Conservation (phyloP, 2,113 vertebrate genomes). For the Neodontobutis hainanensis region DNA sequence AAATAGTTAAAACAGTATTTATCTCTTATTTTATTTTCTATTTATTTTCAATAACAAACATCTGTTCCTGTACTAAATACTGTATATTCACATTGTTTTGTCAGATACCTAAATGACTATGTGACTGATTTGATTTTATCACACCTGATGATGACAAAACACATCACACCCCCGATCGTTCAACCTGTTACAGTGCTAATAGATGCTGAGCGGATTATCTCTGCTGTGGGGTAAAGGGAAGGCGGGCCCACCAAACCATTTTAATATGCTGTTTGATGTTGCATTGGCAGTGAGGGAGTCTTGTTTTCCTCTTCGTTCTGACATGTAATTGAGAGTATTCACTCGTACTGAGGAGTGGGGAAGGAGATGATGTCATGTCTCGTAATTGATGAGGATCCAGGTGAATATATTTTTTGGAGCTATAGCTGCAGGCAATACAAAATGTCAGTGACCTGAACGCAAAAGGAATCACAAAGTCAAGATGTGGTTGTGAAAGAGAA, state of each 20-base stretch:
- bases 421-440: slow-evolving; percentile 12
- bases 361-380: not conserved
- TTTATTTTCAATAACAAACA: too few species aligned
- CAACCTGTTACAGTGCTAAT: slow-evolving; percentile 14
- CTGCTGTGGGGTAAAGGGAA: not conserved
- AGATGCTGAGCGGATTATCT: slow-evolving; percentile 21
- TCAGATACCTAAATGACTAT: not conserved
- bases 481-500: not conserved
- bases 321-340: not conserved
- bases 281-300: not conserved
- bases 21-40: too few species aligned
- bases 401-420: not conserved
- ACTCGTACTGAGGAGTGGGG: not conserved
- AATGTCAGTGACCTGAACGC: not conserved
- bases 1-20: too few species aligned
- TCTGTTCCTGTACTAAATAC: too few species aligned
- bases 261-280: not conserved
- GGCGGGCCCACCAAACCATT: not conserved
- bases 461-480: not conserved
- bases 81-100: not conserved
- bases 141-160: not conserved
- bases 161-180: slow-evolving; percentile 6
- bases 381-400: not conserved
- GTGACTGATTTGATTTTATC: not conserved
- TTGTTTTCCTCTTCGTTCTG: slow-evolving; percentile 1